A percentile compares a stretch with the other conserved stretches of the same genome.
These are phyloP conservation scores for Limonius californicus DNA, from an alignment of 1,140 invertebrate species.

Conservation along the genomic window DNA sequence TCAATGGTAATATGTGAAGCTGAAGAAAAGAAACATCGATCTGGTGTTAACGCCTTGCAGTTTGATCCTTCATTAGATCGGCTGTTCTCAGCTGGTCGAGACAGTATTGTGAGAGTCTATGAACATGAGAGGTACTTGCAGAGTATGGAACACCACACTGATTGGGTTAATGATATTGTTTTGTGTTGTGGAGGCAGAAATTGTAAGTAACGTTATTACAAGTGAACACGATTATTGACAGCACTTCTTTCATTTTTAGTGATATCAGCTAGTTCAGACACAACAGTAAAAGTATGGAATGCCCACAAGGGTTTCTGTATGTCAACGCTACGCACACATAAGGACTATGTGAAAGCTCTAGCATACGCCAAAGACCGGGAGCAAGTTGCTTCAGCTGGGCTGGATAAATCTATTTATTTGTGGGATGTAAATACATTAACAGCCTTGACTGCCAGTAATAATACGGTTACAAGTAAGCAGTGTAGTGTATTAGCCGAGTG, in stretches of 20 bases:
- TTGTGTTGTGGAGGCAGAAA: slow-evolving; percentile 95
- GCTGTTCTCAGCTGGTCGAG: slow-evolving; percentile 95
- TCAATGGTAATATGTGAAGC: slow-evolving; percentile 98
- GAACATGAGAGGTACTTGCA: slow-evolving; percentile 88
- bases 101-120: slow-evolving; percentile 98
- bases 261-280: slow-evolving; percentile 98
- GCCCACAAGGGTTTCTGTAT: slow-evolving; percentile 99
- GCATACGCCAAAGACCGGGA: slow-evolving; percentile 99
- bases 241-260: slow-evolving; percentile 56
- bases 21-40: slow-evolving; percentile 88
- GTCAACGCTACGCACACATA: slow-evolving; percentile 95
- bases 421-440: slow-evolving; percentile 99
- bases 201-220: slow-evolving; percentile 54
- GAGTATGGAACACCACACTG: slow-evolving; percentile 97
- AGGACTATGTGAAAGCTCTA: slow-evolving; percentile 97
- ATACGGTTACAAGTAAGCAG: slow-evolving; percentile 95
- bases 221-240: slow-evolving; percentile 6
- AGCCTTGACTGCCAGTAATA: slow-evolving; percentile 95
- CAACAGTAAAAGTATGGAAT: slow-evolving; percentile 99
- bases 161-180: slow-evolving; percentile 99
- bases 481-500: neutral
- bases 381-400: slow-evolving; percentile 93
- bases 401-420: slow-evolving; percentile 95
- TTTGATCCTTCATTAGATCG: slow-evolving; percentile 83
- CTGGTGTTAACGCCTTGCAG: slow-evolving; percentile 94